Base-by-base conservation (phyloP, 2,113 vertebrate genomes). In the Chionomys nivalis region DNA sequence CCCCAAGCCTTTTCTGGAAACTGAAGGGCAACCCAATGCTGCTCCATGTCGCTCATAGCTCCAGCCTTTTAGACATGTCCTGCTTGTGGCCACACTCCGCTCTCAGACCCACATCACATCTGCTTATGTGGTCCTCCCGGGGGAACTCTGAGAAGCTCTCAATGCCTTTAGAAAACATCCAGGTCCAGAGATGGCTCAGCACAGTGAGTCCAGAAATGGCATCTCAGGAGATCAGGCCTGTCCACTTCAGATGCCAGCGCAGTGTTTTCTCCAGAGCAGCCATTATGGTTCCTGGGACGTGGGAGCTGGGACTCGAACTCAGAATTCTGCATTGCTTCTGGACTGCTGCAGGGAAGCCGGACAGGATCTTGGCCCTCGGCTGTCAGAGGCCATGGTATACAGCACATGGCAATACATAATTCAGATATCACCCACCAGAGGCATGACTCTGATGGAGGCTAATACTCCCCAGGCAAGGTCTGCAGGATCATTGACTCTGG, bases 191-290 rank as follows among this genome's bases (percentile, higher is more conserved):
- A 79, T 55, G 90, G 28, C 72, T 26, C 47, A 76, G 68, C 7
- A 65, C 42, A 26, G 17, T 26, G 24, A 90, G 16, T 73, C 23
- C 14, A 55, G 39, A 63, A 81, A 49, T 23, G 44, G 24, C 33
- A 65, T 87, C 91, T 96, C 81, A 36, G 42, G 77, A 21, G 77
- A 78, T 26, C 87, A 39, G 19, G 17, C 16, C 55, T 36, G 19
- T 89, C 73, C 1, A 0, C 75, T n/a, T 44, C 73, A 13, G 68
- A 49, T 3, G 49, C 92, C 92, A 75, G 63, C 52, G 36, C 0
- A 5, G 42, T 49, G 36, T 70, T 94, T 90, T 83, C 96, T 94
- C 36, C 58, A 87, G 47, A 93, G 44, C 76, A 76, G 31, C 79
- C 36, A 63, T 49, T 90, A 77, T 73, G 39, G 24, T 55, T 95